A percentile compares a stretch with the other conserved stretches of the same genome.
Evolutionary conservation across 2,113 vertebrate genomes (phyloP).

Genomic region (Lanius collurio): DNA sequence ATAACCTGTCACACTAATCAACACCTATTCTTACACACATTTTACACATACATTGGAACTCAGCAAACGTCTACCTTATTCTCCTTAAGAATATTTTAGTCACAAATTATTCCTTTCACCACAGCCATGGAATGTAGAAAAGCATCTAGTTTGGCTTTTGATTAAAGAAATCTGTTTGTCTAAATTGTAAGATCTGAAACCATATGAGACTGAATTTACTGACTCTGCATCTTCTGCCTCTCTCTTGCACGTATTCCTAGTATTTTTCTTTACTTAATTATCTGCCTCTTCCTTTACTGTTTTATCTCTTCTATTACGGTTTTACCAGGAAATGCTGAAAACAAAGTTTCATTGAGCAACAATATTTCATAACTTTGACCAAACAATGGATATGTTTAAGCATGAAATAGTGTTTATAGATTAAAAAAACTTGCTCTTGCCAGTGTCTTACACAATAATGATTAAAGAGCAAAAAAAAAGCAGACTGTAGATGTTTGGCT

Average conservation of each 20-base stretch:
- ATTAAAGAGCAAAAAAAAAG: background rate
- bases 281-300: background rate
- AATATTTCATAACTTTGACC: slow-evolving; percentile 59
- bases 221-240: background rate
- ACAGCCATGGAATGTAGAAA: background rate
- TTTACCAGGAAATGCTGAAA: slow-evolving; percentile 55
- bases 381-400: slow-evolving; percentile 55
- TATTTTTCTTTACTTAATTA: background rate
- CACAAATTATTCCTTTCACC: background rate
- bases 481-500: background rate
- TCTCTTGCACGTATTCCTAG: background rate
- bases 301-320: slow-evolving; percentile 18
- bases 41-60: background rate
- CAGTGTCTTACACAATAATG: slow-evolving; percentile 48
- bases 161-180: background rate
- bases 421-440: slow-evolving; percentile 16
- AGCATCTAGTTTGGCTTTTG: background rate
- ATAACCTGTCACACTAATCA: background rate
- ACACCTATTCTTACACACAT: background rate
- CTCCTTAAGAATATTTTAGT: background rate
- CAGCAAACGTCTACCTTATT: background rate
- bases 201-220: background rate
- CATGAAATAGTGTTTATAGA: slow-evolving; percentile 51
- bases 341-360: slow-evolving; percentile 53
- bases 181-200: background rate